Percentiles rank a stretch among this genome's conserved stretches.
phyloP scores from a whole-genome alignment of 2,797 vertebrate species.

The Anabacerthia variegaticeps region DNA sequence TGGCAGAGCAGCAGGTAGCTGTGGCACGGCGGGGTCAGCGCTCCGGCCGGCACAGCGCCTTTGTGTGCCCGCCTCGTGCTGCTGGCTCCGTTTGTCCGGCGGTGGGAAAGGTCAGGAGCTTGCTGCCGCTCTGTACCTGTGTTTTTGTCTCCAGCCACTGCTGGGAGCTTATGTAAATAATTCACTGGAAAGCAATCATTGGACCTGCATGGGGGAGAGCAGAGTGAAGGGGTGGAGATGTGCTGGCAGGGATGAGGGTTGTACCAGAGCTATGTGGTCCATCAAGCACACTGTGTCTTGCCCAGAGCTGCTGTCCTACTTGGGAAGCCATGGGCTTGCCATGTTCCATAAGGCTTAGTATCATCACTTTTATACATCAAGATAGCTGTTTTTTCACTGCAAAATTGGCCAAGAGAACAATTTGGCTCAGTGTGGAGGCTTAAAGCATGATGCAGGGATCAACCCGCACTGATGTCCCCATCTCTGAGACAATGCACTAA shows the following conservation, averaged over 20 bases:
- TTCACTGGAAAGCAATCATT: constrained; percentile 19
- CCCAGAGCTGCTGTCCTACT: background rate
- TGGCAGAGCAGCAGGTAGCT: constrained; percentile 92
- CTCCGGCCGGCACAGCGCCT: constrained; percentile 78
- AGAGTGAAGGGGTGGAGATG: background rate
- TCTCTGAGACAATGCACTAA: rapidly evolving
- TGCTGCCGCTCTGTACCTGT: constrained; percentile 82
- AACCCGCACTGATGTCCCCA: background rate
- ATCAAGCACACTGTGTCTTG: rapidly evolving
- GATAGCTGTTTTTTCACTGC: background rate
- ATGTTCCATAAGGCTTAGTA: background rate
- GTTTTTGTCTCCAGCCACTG: constrained; percentile 68
- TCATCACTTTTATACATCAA: rapidly evolving
- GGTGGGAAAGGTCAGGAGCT: constrained; percentile 86
- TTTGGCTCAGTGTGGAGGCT: background rate
- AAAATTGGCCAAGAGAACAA: background rate
- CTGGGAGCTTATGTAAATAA: constrained; percentile 51
- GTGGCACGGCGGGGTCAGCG: constrained; percentile 77
- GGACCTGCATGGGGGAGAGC: background rate
- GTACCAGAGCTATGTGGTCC: background rate
- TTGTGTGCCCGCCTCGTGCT: constrained; percentile 81
- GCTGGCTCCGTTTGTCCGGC: constrained; percentile 70
- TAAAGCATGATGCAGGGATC: background rate
- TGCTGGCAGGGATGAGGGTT: background rate
- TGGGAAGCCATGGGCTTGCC: background rate